These are phyloP conservation scores for Dryoscopus gambensis DNA, from an alignment of 2,113 vertebrate genomes.

Conservation along the genomic window DNA sequence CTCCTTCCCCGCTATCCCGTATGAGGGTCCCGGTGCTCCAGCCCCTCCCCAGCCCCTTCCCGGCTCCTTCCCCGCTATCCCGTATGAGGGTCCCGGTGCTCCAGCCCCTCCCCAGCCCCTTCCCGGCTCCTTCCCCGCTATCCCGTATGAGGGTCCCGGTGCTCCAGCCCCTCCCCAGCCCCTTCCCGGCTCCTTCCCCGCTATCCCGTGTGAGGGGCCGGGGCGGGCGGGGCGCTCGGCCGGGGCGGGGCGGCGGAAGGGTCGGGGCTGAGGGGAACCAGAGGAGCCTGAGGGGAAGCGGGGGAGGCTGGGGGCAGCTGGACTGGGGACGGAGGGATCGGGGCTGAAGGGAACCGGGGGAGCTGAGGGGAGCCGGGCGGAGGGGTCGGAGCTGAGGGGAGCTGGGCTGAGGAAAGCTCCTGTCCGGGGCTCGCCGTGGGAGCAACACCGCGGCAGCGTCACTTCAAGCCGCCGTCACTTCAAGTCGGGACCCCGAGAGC, in stretches of 20 bases:
- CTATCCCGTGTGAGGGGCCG: too few species aligned
- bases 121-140: not conserved
- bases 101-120: not conserved
- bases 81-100: not conserved
- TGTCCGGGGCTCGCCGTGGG: not conserved
- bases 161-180: not conserved
- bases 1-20: not conserved
- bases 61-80: not conserved
- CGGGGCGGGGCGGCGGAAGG: too few species aligned
- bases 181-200: not conserved
- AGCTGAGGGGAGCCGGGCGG: not conserved
- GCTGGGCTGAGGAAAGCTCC: not conserved
- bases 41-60: not conserved
- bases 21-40: not conserved
- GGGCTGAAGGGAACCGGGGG: not conserved
- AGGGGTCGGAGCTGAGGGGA: not conserved
- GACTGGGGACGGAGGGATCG: not conserved
- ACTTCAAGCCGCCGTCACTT: not conserved
- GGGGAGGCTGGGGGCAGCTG: not conserved
- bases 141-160: not conserved
- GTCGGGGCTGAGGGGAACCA: not conserved
- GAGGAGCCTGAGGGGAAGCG: not conserved
- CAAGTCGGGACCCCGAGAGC: not conserved
- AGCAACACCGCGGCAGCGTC: not conserved
- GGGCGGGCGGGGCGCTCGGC: too few species aligned